Percentiles rank a stretch among this genome's conserved stretches.
Evolutionary conservation across 2,113 vertebrate genomes (phyloP).

Genomic region (Grallaria varia): DNA sequence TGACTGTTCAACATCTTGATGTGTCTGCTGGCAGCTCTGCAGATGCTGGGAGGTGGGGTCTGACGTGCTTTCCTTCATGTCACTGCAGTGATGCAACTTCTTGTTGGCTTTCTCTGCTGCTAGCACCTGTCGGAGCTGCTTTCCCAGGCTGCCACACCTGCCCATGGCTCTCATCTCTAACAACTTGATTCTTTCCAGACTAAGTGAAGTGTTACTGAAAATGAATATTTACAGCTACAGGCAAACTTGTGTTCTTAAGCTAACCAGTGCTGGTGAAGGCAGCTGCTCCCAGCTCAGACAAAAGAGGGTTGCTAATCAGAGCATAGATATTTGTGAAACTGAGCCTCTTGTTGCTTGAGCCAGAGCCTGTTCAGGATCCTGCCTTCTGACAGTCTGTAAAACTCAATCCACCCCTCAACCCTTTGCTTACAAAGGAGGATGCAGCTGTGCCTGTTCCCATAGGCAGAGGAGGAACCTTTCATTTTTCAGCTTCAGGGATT

Average conservation of each 20-base stretch:
- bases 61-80: not conserved
- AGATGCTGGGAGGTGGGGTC: not conserved
- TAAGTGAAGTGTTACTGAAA: not conserved
- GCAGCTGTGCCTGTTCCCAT: not conserved
- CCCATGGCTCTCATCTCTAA: not conserved
- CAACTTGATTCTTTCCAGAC: not conserved
- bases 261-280: not conserved
- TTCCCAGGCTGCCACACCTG: constrained; percentile 17
- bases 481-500: not conserved
- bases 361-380: not conserved
- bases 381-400: not conserved
- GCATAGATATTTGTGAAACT: not conserved
- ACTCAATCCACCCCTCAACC: not conserved
- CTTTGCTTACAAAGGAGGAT: not conserved
- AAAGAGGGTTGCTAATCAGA: not conserved
- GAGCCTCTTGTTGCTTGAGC: not conserved
- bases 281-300: not conserved
- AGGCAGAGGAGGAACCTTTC: not conserved
- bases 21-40: not conserved
- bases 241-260: not conserved
- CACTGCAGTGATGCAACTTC: constrained; percentile 5
- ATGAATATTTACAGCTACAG: not conserved
- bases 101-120: not conserved
- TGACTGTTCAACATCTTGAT: not conserved
- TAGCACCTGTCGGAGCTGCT: not conserved